Evolutionary conservation across 2,888 invertebrate species (phyloP).

Genomic region (Trissolcus japonicus): DNA sequence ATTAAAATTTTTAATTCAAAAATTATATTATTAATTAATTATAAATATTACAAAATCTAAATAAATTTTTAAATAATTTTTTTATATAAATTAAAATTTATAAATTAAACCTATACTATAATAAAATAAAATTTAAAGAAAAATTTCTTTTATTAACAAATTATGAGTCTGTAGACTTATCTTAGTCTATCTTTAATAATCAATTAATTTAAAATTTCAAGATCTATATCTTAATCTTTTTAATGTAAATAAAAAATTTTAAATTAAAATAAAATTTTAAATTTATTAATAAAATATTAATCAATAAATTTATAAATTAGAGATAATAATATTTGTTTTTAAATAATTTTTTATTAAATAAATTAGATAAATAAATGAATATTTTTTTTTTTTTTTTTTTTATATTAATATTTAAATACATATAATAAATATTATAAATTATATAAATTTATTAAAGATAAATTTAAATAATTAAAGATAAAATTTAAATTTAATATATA

Average conservation of each 20-base stretch:
- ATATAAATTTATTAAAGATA: background rate
- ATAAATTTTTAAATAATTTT: slow-evolving; percentile 60
- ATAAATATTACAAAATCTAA: slow-evolving; percentile 17
- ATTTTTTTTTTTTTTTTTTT: slow-evolving; percentile 2
- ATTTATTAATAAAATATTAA: slow-evolving; percentile 77
- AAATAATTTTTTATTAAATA: slow-evolving; percentile 68
- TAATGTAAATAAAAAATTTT: slow-evolving; percentile 12
- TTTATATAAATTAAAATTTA: slow-evolving; percentile 16
- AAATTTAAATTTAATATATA: no score
- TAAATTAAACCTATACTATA: slow-evolving; percentile 11
- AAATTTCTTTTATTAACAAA: slow-evolving; percentile 42
- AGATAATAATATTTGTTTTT: no score
- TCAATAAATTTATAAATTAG: slow-evolving; percentile 50
- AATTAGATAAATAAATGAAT: slow-evolving; percentile 1
- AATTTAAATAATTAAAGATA: background rate
- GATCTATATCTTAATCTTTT: slow-evolving; percentile 19
- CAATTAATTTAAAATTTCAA: slow-evolving; percentile 5
- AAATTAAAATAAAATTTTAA: slow-evolving; percentile 19
- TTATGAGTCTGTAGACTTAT: slow-evolving; percentile 46
- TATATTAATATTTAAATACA: background rate
- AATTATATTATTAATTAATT: slow-evolving; percentile 77
- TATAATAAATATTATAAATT: background rate
- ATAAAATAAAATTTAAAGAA: slow-evolving; percentile 22
- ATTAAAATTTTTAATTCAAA: slow-evolving; percentile 80
- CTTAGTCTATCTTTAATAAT: slow-evolving; percentile 49